These are phyloP conservation scores for Scarus forsteni DNA, from an alignment of 2,797 vertebrate species.

Conservation along the genomic window DNA sequence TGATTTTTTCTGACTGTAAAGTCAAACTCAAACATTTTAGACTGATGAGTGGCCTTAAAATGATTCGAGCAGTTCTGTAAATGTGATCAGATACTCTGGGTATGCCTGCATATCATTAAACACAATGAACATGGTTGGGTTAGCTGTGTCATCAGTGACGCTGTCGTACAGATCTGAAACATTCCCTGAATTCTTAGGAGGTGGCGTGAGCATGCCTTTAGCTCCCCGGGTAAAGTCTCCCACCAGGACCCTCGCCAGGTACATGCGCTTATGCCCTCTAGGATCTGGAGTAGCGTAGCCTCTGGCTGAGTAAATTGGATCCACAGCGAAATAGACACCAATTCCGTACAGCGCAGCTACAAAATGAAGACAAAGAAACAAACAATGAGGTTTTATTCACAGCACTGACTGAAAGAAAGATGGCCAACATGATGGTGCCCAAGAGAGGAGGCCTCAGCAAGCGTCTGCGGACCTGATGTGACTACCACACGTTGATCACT, in stretches of 20 bases:
- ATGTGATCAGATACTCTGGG: slow-evolving; percentile 82
- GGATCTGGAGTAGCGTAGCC: slow-evolving; percentile 47
- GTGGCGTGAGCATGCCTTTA: slow-evolving; percentile 43
- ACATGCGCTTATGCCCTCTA: slow-evolving; percentile 62
- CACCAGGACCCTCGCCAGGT: slow-evolving; percentile 77
- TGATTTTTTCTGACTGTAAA: too few species aligned
- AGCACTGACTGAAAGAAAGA: too few species aligned
- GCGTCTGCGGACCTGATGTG: too few species aligned
- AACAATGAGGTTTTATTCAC: not conserved
- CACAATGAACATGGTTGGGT: slow-evolving; percentile 75
- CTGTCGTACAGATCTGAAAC: slow-evolving; percentile 77
- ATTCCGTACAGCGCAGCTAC: slow-evolving; percentile 70
- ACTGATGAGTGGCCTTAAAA: too few species aligned
- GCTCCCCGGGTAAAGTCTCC: slow-evolving; percentile 70
- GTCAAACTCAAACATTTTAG: too few species aligned
- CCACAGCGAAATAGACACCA: slow-evolving; percentile 79
- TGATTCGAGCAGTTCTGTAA: slow-evolving; percentile 33
- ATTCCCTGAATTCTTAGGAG: slow-evolving; percentile 22
- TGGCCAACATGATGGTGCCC: too few species aligned
- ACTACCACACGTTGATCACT: too few species aligned
- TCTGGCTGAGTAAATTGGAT: slow-evolving; percentile 59
- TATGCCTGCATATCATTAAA: slow-evolving; percentile 81
- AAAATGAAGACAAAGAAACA: not conserved
- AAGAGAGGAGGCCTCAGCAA: too few species aligned
- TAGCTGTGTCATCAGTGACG: slow-evolving; percentile 22